Evolutionary conservation across 2,888 invertebrate genomes (phyloP).

Genomic region (Cordilura impudica): DNA sequence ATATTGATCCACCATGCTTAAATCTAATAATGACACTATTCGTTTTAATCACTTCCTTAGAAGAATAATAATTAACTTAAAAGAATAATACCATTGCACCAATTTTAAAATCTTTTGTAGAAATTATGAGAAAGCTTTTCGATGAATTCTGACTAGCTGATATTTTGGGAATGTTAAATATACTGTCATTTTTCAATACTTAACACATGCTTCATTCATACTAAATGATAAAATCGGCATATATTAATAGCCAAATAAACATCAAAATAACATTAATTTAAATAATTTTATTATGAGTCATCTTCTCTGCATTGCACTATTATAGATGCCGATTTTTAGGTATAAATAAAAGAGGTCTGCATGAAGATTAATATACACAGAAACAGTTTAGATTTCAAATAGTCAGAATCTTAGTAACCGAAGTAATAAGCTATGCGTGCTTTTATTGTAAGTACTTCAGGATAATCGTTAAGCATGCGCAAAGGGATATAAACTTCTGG

Average conservation of each 20-base stretch:
- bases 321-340: background rate
- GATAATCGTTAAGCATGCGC: background rate
- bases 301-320: background rate
- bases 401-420: slow-evolving; percentile 66
- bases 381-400: slow-evolving; percentile 66
- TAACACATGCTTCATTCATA: too few relatives aligned
- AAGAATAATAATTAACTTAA: too few relatives aligned
- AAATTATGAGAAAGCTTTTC: too few relatives aligned
- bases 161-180: too few relatives aligned
- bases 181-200: too few relatives aligned
- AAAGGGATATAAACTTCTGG: background rate
- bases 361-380: slow-evolving; percentile 63
- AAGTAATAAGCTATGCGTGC: background rate
- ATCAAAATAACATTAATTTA: background rate
- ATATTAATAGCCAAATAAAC: background rate
- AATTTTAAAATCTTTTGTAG: too few relatives aligned
- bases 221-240: background rate
- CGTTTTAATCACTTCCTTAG: too few relatives aligned
- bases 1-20: too few relatives aligned
- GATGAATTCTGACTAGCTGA: too few relatives aligned
- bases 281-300: background rate
- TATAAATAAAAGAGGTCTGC: background rate
- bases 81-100: too few relatives aligned
- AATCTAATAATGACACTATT: too few relatives aligned
- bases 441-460: slow-evolving; percentile 11